Percentiles rank a stretch among this genome's conserved stretches.
These are phyloP conservation scores for Galaxias olidus DNA, from an alignment of 2,797 vertebrate species.

Conservation along the genomic window DNA sequence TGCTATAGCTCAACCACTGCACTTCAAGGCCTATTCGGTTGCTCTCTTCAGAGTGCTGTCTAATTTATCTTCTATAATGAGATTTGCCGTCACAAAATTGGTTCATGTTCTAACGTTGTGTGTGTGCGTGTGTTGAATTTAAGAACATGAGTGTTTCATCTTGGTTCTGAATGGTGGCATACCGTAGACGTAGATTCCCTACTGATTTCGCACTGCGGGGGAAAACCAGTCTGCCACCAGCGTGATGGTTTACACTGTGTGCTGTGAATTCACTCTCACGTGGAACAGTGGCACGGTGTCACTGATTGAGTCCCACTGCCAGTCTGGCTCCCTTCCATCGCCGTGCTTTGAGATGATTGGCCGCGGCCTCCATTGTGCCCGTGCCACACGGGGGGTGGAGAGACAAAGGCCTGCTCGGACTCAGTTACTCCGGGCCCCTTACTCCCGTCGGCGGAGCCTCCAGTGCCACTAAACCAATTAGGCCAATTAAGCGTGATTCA, in stretches of 20 bases:
- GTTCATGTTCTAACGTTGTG: too few relatives aligned
- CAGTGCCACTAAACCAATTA: constrained; percentile 64
- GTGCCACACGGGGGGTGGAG: constrained; percentile 36
- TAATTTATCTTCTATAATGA: too few relatives aligned
- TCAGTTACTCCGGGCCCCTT: constrained; percentile 49
- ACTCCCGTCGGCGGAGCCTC: constrained; percentile 57
- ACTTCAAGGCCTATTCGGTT: background rate
- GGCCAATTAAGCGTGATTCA: constrained; percentile 66
- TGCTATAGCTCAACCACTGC: background rate
- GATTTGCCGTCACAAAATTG: too few relatives aligned
- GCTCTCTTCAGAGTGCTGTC: background rate
- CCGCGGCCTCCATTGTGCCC: constrained; percentile 29
- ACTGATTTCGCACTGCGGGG: too few relatives aligned
- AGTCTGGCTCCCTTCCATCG: constrained; percentile 37
- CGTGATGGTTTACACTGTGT: background rate
- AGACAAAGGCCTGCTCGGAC: constrained; percentile 63
- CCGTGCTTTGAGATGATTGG: constrained; percentile 49
- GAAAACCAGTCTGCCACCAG: background rate
- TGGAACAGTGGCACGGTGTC: constrained; percentile 17
- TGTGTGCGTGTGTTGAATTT: background rate
- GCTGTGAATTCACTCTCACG: constrained; percentile 3
- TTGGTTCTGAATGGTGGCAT: too few relatives aligned
- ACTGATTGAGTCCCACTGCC: constrained; percentile 29
- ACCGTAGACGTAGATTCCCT: too few relatives aligned
- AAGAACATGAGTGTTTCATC: background rate